These are phyloP conservation scores for Sturnus vulgaris DNA, from an alignment of 2,113 vertebrate species.

Conservation along the genomic window DNA sequence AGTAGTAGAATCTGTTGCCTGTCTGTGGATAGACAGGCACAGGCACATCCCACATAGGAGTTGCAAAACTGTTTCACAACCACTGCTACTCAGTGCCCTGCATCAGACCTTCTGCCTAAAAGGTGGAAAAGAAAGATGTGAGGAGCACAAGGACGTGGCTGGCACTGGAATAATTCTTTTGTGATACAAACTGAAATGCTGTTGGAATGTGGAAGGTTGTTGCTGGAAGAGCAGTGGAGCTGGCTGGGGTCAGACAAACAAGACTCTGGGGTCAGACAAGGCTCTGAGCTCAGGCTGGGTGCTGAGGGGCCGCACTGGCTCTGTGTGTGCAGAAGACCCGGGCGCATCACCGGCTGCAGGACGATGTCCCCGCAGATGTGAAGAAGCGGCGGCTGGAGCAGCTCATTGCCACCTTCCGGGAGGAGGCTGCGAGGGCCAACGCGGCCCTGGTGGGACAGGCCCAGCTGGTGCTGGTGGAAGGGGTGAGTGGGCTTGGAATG, in stretches of 20 bases:
- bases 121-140: background rate
- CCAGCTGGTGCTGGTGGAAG: slow-evolving; percentile 59
- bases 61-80: background rate
- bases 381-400: slow-evolving; percentile 46
- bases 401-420: slow-evolving; percentile 19
- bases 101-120: background rate
- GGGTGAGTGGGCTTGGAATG: slow-evolving; percentile 11
- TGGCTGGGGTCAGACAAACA: background rate
- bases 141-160: accelerated
- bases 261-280: background rate
- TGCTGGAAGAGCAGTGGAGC: background rate
- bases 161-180: background rate
- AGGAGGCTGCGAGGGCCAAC: slow-evolving; percentile 16
- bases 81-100: background rate
- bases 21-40: background rate
- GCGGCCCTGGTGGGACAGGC: background rate
- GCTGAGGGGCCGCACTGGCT: accelerated
- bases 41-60: background rate
- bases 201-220: background rate
- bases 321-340: slow-evolving; percentile 21
- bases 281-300: background rate
- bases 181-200: background rate
- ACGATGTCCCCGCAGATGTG: background rate
- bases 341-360: slow-evolving; percentile 28
- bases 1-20: background rate